Evolutionary conservation across 2,888 invertebrate species (phyloP).

Genomic region (Aphodius granarius): DNA sequence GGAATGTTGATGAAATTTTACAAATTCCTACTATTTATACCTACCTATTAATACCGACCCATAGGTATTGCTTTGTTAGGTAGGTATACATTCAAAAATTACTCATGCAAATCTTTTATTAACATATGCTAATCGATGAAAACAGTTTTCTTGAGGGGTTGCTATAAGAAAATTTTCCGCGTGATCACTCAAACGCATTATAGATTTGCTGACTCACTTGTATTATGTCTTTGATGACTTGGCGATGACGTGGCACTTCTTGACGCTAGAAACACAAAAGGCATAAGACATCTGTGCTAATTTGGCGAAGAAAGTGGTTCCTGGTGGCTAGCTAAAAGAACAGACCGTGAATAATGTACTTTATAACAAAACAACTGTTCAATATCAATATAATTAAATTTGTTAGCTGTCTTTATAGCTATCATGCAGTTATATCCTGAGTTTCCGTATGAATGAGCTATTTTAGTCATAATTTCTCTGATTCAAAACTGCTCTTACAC

Average conservation of each 20-base stretch:
- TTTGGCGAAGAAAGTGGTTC: slow-evolving; percentile 22
- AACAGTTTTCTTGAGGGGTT: not conserved
- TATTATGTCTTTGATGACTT: slow-evolving; percentile 40
- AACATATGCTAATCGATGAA: not conserved
- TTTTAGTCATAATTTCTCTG: too few species aligned
- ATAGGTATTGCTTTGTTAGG: too few species aligned
- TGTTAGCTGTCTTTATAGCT: not conserved
- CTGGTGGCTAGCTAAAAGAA: not conserved
- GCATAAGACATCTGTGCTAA: slow-evolving; percentile 37
- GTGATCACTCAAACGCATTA: not conserved
- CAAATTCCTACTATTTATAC: not conserved
- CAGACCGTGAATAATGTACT: not conserved
- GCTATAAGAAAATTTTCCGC: not conserved
- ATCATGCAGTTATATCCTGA: too few species aligned
- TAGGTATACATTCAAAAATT: too few species aligned
- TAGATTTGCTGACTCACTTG: slow-evolving; percentile 27
- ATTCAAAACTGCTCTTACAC: too few species aligned
- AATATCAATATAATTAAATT: not conserved
- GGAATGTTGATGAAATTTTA: not conserved
- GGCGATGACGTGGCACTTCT: slow-evolving; percentile 37
- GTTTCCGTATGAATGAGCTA: too few species aligned
- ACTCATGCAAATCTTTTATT: not conserved
- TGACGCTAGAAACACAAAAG: slow-evolving; percentile 25
- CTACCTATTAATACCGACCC: too few species aligned
- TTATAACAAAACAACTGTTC: not conserved